Evolutionary conservation across 1,140 invertebrate species (phyloP).

Genomic region (Drosophila parvula): DNA sequence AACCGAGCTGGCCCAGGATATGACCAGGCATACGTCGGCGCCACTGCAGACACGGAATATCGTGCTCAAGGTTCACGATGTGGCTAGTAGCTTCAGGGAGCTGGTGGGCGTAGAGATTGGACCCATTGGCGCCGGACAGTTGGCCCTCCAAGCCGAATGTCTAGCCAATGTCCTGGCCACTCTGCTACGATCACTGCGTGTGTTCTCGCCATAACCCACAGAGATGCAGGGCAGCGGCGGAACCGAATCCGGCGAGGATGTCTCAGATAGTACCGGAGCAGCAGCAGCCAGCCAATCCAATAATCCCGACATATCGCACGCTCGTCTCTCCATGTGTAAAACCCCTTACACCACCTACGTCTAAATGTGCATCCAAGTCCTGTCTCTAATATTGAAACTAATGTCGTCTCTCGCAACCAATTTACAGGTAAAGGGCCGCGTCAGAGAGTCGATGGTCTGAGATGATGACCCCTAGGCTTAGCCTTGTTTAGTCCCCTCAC

Average conservation of each 20-base stretch:
- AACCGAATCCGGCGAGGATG: constrained; percentile 4
- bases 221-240: constrained; percentile 12
- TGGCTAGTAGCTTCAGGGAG: constrained; percentile 91
- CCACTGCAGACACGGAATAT: constrained; percentile 91
- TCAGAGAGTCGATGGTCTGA: constrained; percentile 74
- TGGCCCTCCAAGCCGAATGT: constrained; percentile 90
- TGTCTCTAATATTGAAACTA: constrained; percentile 1
- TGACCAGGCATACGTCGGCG: constrained; percentile 90
- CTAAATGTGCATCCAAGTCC: constrained; percentile 36
- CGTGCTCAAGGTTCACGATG: constrained; percentile 91
- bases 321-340: constrained; percentile 59
- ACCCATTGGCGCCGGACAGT: constrained; percentile 85
- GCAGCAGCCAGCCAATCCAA: constrained; percentile 12
- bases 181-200: constrained; percentile 91
- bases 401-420: constrained; percentile 57
- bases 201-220: constrained; percentile 88
- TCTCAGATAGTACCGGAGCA: not conserved
- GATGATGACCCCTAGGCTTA: constrained; percentile 33
- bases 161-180: constrained; percentile 92
- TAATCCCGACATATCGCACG: constrained; percentile 61
- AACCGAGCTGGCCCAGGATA: constrained; percentile 88
- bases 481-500: constrained; percentile 3
- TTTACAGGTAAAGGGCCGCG: constrained; percentile 72
- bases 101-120: constrained; percentile 87
- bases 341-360: constrained; percentile 57